These are phyloP conservation scores for Glaucidium brasilianum DNA, from an alignment of 2,113 vertebrate genomes.

Conservation along the genomic window DNA sequence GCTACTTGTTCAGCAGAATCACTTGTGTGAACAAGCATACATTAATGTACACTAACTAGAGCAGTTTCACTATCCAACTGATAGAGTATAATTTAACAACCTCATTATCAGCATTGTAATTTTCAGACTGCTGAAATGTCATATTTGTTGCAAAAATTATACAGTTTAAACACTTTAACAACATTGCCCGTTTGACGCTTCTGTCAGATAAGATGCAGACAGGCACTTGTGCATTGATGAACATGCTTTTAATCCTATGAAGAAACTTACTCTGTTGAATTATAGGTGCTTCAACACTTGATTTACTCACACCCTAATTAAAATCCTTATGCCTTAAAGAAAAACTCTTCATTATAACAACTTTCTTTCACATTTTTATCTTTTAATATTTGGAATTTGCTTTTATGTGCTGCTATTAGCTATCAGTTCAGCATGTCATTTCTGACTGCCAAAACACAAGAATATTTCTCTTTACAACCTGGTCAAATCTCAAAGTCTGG, in stretches of 20 bases:
- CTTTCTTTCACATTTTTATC: slow-evolving; percentile 15
- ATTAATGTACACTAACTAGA: slow-evolving; percentile 65
- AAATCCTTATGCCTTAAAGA: slow-evolving; percentile 18
- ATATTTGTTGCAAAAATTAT: slow-evolving; percentile 64
- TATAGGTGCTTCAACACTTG: slow-evolving; percentile 18
- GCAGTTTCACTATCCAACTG: slow-evolving; percentile 66
- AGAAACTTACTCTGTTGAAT: slow-evolving; percentile 50
- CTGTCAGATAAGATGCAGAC: slow-evolving; percentile 58
- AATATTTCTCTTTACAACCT: neutral
- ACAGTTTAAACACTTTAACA: slow-evolving; percentile 47
- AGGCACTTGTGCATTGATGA: slow-evolving; percentile 26
- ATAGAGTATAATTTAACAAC: slow-evolving; percentile 76
- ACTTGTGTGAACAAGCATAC: slow-evolving; percentile 77
- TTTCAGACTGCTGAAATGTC: slow-evolving; percentile 71
- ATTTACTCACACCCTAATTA: slow-evolving; percentile 45
- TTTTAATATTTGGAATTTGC: slow-evolving; percentile 4
- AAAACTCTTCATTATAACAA: slow-evolving; percentile 9
- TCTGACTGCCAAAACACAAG: neutral
- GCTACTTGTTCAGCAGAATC: slow-evolving; percentile 75
- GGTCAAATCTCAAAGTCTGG: neutral
- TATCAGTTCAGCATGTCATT: neutral
- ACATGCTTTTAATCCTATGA: slow-evolving; percentile 43
- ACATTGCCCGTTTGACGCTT: slow-evolving; percentile 45
- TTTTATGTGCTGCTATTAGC: neutral
- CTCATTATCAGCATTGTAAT: slow-evolving; percentile 73